Conservation (phyloP, 23 tunicate species). For the Halocynthia roretzi region DNA sequence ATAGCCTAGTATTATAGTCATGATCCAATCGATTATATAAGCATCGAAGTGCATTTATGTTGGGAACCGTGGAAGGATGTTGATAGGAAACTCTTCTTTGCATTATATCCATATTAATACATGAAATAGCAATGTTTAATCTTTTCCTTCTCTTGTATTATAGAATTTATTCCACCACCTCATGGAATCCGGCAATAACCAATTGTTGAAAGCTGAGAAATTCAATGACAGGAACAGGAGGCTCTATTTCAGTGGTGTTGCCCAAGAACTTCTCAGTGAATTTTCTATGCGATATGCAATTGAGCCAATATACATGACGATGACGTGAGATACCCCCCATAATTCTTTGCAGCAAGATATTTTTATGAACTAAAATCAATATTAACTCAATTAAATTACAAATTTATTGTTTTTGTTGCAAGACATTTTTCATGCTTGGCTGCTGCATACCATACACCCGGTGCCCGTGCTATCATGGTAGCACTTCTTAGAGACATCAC, state of each 20-base stretch:
- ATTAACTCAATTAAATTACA: not conserved
- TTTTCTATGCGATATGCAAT: conserved; percentile 92
- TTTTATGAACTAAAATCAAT: not conserved
- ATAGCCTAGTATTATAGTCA: no score
- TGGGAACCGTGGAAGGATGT: no score
- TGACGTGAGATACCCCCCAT: conserved; percentile 43
- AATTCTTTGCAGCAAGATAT: not conserved
- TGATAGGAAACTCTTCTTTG: no score
- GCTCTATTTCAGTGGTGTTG: conserved; percentile 49
- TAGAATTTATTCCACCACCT: conserved; percentile 61
- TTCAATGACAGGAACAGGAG: conserved; percentile 54
- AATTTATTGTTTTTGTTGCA: not conserved
- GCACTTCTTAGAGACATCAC: conserved; percentile 64
- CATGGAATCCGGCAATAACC: conserved; percentile 38
- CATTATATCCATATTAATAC: no score
- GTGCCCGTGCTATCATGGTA: conserved; percentile 80
- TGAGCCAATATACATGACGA: conserved; percentile 85
- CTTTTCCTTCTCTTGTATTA: not conserved
- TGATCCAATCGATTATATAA: no score
- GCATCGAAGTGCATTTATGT: no score
- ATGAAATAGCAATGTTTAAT: no score
- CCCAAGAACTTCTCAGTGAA: conserved; percentile 73
- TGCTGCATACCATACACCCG: conserved; percentile 72
- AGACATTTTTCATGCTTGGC: conserved; percentile 87
- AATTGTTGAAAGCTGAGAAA: conserved; percentile 35